These are phyloP conservation scores for Drosophila birchii DNA, from an alignment of 2,888 invertebrate species.

Conservation along the genomic window DNA sequence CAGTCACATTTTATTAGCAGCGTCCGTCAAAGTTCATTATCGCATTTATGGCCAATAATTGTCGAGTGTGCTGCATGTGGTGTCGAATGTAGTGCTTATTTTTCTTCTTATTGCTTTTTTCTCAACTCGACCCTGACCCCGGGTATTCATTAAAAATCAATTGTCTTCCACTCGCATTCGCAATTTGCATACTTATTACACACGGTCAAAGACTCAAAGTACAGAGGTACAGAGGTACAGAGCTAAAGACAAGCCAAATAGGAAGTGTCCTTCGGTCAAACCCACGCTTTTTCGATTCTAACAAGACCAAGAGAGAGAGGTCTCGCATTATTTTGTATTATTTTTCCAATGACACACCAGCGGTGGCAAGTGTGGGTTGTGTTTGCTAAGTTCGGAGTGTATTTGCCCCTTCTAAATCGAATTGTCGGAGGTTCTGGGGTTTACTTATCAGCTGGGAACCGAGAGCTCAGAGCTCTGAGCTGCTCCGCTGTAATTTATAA, in stretches of 20 bases:
- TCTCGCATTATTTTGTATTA: conserved; percentile 19
- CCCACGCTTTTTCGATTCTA: conserved; percentile 56
- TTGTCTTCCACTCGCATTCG: conserved; percentile 47
- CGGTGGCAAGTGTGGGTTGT: conserved; percentile 59
- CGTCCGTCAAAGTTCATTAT: conserved; percentile 42
- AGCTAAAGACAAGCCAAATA: conserved; percentile 31
- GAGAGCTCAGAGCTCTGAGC: neutral
- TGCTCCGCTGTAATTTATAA: conserved; percentile 62
- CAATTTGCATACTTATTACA: conserved; percentile 59
- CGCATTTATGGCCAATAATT: conserved; percentile 36
- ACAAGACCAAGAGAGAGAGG: conserved; percentile 52
- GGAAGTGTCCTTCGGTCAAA: conserved; percentile 63
- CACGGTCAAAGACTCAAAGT: conserved; percentile 18
- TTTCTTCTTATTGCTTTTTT: neutral
- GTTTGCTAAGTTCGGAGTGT: neutral
- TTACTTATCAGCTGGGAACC: conserved; percentile 61
- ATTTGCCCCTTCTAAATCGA: conserved; percentile 60
- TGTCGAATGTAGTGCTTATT: conserved; percentile 2
- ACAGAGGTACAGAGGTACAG: neutral
- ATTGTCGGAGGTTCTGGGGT: conserved; percentile 57
- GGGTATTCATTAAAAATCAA: conserved; percentile 51
- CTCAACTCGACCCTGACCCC: conserved; percentile 44
- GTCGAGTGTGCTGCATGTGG: conserved; percentile 25
- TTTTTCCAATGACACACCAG: conserved; percentile 63
- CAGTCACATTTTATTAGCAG: conserved; percentile 24